Base-by-base conservation (phyloP, 2,113 vertebrate genomes). In the Pluvialis apricaria region DNA sequence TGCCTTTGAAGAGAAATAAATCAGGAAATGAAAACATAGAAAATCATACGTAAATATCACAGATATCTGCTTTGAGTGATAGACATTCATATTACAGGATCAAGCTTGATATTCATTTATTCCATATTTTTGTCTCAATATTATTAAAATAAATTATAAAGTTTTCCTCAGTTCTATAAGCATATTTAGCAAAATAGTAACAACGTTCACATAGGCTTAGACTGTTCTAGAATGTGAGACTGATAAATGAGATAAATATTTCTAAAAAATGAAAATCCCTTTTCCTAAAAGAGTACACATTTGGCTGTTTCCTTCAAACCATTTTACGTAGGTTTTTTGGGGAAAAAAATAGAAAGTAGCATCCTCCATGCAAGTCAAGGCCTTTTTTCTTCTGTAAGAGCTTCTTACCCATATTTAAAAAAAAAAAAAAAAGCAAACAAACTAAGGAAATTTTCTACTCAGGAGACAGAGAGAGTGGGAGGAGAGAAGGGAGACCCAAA, bases 261-360 rank as follows among this genome's bases (percentile, higher is more conserved):
- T 66, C 11, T 61, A 34, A 47, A 55, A 55, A 38, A 64, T 29
- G 1, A 42, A 80, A 60, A 25, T 45, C 4, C 1, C 2, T 65
- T 82, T 73, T 84, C 10, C 2, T 77, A 4, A 32, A 65, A 32
- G 2, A 22, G 2, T 60, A 38, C 2, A 4, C 44, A 70, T 70
- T 61, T 89, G 6, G 32, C 17, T 29, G 5, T 25, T 86, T 71
- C 6, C 6, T 89, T 78, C 17, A 42, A 91, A 92, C 85, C 31
- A 0, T 62, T 73, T 60, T 2, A 14, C 42, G 5, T 24, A 13
- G 11, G 52, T 45, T 49, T 44, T 26, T 5, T 7, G 3, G 15
- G 0, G 1, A 1, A 34, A n/a, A 80, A 66, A 32, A 51, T 17
- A 36, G 22, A 51, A 51, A 31, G 1, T 15, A 15, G 1, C 26